These are phyloP conservation scores for Drosophila carrolli DNA, from an alignment of 1,140 invertebrate species.

Conservation along the genomic window DNA sequence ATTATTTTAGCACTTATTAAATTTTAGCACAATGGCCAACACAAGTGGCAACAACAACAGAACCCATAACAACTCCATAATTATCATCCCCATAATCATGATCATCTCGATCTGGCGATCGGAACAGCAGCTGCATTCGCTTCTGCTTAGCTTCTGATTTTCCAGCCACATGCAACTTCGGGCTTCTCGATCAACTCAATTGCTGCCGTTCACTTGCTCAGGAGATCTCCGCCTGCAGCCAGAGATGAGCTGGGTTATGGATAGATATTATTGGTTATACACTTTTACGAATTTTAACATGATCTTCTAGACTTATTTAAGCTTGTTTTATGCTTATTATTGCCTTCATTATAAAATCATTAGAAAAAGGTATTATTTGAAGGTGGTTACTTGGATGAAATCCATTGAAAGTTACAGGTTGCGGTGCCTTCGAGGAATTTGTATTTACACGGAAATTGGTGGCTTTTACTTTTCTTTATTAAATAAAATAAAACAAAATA, in stretches of 20 bases:
- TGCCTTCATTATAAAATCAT: too few relatives aligned
- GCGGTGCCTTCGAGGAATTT: too few relatives aligned
- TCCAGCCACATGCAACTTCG: constrained; percentile 36
- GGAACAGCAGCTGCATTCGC: constrained; percentile 47
- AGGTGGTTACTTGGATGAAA: too few relatives aligned
- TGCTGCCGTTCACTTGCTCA: constrained; percentile 36
- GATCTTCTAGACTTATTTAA: too few relatives aligned
- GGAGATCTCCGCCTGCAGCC: constrained; percentile 3
- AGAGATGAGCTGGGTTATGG: constrained; percentile 22
- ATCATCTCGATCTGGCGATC: constrained; percentile 53
- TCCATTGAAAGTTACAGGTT: too few relatives aligned
- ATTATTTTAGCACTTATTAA: constrained; percentile 82
- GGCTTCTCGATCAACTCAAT: constrained; percentile 57
- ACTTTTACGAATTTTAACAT: too few relatives aligned
- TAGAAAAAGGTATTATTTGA: too few relatives aligned
- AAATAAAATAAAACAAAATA: too few relatives aligned
- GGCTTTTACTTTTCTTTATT: too few relatives aligned
- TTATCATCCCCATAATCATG: constrained; percentile 44
- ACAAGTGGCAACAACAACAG: constrained; percentile 19
- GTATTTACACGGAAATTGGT: too few relatives aligned
- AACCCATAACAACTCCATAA: constrained; percentile 38
- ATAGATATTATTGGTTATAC: too few relatives aligned
- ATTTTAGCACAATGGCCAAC: constrained; percentile 62
- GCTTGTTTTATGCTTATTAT: too few relatives aligned
- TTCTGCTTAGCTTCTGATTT: constrained; percentile 51